Base-by-base conservation (phyloP, 2,113 vertebrate species). In the Struthidea cinerea region DNA sequence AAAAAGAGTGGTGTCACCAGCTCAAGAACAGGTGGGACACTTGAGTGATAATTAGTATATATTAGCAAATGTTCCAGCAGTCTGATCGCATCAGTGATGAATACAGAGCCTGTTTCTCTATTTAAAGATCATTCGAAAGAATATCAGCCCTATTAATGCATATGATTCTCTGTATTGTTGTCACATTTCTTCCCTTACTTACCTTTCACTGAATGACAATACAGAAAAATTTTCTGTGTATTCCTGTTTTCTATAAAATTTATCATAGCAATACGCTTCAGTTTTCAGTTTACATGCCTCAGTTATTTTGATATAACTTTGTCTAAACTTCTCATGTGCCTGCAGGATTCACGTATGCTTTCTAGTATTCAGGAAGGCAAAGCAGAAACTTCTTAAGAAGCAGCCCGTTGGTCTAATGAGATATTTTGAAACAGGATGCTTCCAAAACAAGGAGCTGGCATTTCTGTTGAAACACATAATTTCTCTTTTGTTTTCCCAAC, bases 91-190 rank as follows among this genome's bases (percentile, higher is more conserved):
- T 74, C 39, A 83, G 70, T 84, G 83, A 91, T 74, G 49, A 84
- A 90, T 75, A 86, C n/a, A 84, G 39, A 93, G n/a, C 19, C 84
- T 92, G 15, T 81, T 93, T 92, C 86, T 60, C 46, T 83, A 61
- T 88, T 85, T 87, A 95, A 93, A 88, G 81, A 91, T 89, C 61
- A 70, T 95, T 69, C 91, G 68, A 95, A 94, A 96, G 96, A 93
- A 42, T 56, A 73, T 49, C 57, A 95, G 39, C 74, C 55, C 42
- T 91, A 56, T 52, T 76, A 75, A 87, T 14, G 16, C 4, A 7
- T 74, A 24, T 24, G 87, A 91, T 61, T 61, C 24, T 67, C 26
- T 52, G 15, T 53, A 47, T 44, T 69, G 10, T n/a, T 90, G 22
- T 50, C 32, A 77, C 24, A 67, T n/a, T 94, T 85, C 10, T 82